Base-by-base conservation (phyloP, 1,140 invertebrate species). In the Drosophila nebulosa region DNA sequence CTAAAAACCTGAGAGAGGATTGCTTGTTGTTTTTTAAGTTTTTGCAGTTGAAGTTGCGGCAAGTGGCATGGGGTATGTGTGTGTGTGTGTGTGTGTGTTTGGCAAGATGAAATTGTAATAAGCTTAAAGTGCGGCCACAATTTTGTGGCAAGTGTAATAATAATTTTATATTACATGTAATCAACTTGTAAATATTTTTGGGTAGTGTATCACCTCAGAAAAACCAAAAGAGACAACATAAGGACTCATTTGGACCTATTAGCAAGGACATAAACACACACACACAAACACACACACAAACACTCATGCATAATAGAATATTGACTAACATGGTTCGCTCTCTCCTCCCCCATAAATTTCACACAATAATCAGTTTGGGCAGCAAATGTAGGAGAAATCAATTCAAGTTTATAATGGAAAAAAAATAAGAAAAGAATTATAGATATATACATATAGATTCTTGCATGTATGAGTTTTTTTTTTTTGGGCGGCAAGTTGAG, bases 371-470 rank as follows among this genome's bases (percentile, higher is more conserved):
- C 30, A 32, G 30, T 3, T 3, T 9, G 24, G 14, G 51, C 26
- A 16, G 51, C 51, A 66, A 24, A 51, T 51, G 66, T 42, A 69
- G n/a, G 12, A 32, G 58, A 71, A 72, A 72, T 72, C 69, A 72
- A 68, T 68, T 72, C 58, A 58, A 63, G 64, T 72, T 72, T 72
- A 68, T 72, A 68, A 72, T 71, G 69, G 66, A 67, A 66, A 71
- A 71, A 71, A 21, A 46, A 42, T 32, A 18, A 21, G 39, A 46
- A 46, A 46, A 46, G 39, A 46, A 46, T 32, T 12, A 32, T 32
- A 32, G 30, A 32, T 12, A 32, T 46, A 46, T 42, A 42, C 2
- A 9, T 18, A 21, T 21, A 46, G 3, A 46, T 16, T 6, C 6
- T 1, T 16, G 14, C 16, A 16, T 39, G 7, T 4, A n/a, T 14